Evolutionary conservation across 2,113 vertebrate genomes (phyloP), one percentile per base, ranked within the genome.

Genomic region (Parotia lawesii): DNA sequence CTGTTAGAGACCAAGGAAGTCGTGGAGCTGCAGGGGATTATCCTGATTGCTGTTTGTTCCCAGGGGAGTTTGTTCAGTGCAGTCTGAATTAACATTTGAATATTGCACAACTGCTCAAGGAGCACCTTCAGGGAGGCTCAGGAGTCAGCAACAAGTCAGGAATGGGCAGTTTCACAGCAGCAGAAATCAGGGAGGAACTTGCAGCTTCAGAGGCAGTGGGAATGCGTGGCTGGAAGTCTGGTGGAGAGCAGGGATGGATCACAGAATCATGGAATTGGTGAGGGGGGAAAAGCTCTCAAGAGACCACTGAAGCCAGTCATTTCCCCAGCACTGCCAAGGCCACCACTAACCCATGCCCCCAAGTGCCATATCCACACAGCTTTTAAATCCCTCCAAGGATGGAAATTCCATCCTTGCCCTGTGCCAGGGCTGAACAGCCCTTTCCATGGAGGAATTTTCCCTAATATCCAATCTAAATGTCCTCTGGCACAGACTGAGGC

Each of bases 1-100:
- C 95, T 94, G 94, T 86, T 93, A 60, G 90, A 92, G 75, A 92
- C 75, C 57, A 17, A 88, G 90, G 91, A 85, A 92, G 92, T 61
- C 11, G 24, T 72, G 82, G 92, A 86, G 86, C 84, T 93, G 88
- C 64, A 72, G 74, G 28, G 48, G n/a, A 57, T 92, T 64, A 61
- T 79, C 62, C 19, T 94, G 93, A 91, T 88, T 96, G 93, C 88
- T 96, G 65, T 88, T 96, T 94, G 94, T 94, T 93, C 75, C 71
- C 60, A 50, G n/a, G 79, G 53, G 64, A 74, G 13, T 23, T 47
- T 42, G 79, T 38, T 44, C 78, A 70, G 64, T 40, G 20, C 28
- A 18, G 58, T 69, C 87, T 44, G 44, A 69, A 60, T 80, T 71
- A 74, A 47, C 73, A 66, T 53, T 40, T 85, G 83, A 81, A 81